phyloP scores from a whole-genome alignment of 23 tunicate genomes.

The Clavelina lepadiformis region DNA sequence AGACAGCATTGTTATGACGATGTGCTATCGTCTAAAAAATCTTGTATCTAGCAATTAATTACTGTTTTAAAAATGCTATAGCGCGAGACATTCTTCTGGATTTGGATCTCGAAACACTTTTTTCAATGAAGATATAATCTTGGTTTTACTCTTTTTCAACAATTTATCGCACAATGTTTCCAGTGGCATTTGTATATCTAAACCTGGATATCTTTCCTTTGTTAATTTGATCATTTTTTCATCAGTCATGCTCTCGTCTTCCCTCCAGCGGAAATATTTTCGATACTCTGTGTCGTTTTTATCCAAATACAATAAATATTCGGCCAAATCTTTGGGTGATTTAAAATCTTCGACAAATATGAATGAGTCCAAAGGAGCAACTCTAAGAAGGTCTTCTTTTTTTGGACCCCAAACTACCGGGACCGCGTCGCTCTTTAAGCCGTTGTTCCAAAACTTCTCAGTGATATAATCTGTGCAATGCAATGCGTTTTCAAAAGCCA shows the following conservation, averaged over 20 bases:
- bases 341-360: slow-evolving; percentile 27
- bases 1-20: no score
- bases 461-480: slow-evolving; percentile 27
- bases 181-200: background rate
- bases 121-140: no score
- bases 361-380: slow-evolving; percentile 20
- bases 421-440: slow-evolving; percentile 3
- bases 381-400: slow-evolving; percentile 7
- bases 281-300: slow-evolving; percentile 12
- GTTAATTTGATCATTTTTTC: slow-evolving; percentile 14
- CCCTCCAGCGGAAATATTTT: slow-evolving; percentile 31
- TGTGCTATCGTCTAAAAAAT: no score
- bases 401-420: slow-evolving; percentile 15
- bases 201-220: slow-evolving; percentile 3
- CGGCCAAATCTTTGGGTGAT: slow-evolving; percentile 1
- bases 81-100: no score
- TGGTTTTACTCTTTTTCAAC: no score
- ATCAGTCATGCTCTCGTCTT: slow-evolving; percentile 18
- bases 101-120: no score
- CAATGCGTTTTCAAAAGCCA: slow-evolving; percentile 13
- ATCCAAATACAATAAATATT: slow-evolving; percentile 7
- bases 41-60: no score
- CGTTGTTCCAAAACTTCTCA: slow-evolving; percentile 29
- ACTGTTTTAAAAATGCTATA: no score
- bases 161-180: slow-evolving; percentile 1